phyloP scores from a whole-genome alignment of 2,888 invertebrate species.

The Neelides folsomi region DNA sequence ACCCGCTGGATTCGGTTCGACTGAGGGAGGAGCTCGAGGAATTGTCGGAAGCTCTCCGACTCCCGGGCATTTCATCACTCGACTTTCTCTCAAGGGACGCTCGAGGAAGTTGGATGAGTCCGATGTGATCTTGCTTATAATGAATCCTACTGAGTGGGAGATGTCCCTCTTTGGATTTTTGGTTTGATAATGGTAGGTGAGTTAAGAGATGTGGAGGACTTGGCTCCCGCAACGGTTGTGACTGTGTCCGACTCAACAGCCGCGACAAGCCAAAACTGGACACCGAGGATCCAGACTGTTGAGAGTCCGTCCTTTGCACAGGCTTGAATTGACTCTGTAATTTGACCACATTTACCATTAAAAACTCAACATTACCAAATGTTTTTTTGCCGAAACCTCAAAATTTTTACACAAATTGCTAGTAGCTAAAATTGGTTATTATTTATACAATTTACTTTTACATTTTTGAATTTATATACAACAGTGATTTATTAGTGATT shows the following conservation, averaged over 20 bases:
- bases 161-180: conserved; percentile 8
- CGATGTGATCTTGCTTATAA: conserved; percentile 22
- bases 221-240: conserved; percentile 13
- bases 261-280: conserved; percentile 25
- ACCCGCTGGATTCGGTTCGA: conserved; percentile 17
- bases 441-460: too few species aligned
- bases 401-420: too few species aligned
- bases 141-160: conserved; percentile 23
- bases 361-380: background rate
- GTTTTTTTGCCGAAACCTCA: too few species aligned
- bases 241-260: conserved; percentile 20
- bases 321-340: conserved; percentile 25
- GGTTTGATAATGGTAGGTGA: conserved; percentile 1
- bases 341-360: background rate
- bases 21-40: conserved; percentile 16
- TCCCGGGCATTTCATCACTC: conserved; percentile 18
- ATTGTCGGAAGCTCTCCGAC: conserved; percentile 22
- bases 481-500: too few species aligned
- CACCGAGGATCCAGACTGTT: conserved; percentile 23
- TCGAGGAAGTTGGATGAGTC: conserved; percentile 21
- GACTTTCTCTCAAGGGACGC: conserved; percentile 23
- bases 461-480: too few species aligned
- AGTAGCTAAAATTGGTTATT: too few species aligned
- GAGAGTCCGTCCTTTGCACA: conserved; percentile 24
- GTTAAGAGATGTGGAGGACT: conserved; percentile 8